Evolutionary conservation across 1,140 invertebrate genomes (phyloP).

Genomic region (Caenorhabditis tropicalis): DNA sequence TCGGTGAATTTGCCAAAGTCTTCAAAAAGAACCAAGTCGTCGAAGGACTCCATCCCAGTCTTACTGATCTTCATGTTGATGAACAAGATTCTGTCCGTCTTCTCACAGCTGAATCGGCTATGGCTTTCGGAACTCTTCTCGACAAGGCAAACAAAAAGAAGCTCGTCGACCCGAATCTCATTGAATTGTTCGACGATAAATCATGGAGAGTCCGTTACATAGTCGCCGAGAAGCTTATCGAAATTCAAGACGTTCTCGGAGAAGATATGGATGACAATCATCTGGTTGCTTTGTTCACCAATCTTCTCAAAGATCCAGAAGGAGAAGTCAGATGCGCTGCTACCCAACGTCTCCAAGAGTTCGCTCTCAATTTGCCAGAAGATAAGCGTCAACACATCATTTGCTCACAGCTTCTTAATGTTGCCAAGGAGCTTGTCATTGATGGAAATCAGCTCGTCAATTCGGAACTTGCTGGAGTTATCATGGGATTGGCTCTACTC

Average conservation of each 20-base stretch:
- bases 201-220: slow-evolving; percentile 95
- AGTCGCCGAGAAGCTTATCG: slow-evolving; percentile 92
- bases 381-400: slow-evolving; percentile 90
- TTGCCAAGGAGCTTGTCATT: slow-evolving; percentile 94
- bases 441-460: slow-evolving; percentile 99
- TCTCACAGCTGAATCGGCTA: slow-evolving; percentile 95
- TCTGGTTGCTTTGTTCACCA: slow-evolving; percentile 90
- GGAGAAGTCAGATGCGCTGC: slow-evolving; percentile 97
- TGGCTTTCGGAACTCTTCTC: slow-evolving; percentile 89
- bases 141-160: slow-evolving; percentile 93
- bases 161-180: slow-evolving; percentile 67
- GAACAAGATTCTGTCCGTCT: slow-evolving; percentile 97
- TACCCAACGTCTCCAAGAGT: slow-evolving; percentile 79
- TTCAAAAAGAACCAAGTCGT: slow-evolving; percentile 95
- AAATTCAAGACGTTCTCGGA: slow-evolving; percentile 87
- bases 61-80: slow-evolving; percentile 89
- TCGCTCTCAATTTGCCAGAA: slow-evolving; percentile 88
- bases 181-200: slow-evolving; percentile 81
- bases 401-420: slow-evolving; percentile 94
- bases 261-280: slow-evolving; percentile 92
- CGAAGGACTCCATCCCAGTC: slow-evolving; percentile 94
- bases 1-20: slow-evolving; percentile 97
- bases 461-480: slow-evolving; percentile 94
- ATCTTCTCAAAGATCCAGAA: slow-evolving; percentile 93
- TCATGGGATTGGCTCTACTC: slow-evolving; percentile 98